Base-by-base conservation (phyloP, 2,888 invertebrate genomes). In the Sipha maydis region DNA sequence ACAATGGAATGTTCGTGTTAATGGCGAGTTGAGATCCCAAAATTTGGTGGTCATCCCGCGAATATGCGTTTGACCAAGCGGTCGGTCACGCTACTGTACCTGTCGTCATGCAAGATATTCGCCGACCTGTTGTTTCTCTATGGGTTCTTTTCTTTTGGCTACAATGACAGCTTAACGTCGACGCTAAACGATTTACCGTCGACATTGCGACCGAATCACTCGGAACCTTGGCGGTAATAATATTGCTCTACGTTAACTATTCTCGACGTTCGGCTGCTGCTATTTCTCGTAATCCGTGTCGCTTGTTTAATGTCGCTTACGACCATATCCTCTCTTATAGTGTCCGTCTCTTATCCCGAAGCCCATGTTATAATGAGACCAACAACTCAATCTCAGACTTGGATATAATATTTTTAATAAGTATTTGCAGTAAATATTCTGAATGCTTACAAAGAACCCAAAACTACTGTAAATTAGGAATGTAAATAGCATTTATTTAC, bases 121-220 rank as follows among this genome's bases (percentile, higher is more conserved):
- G 80, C 80, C 9, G 86, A 86, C 48, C 71, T 88, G 61, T 28
- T 89, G 77, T 95, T 94, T 91, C 91, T 95, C 89, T 93, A 93
- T 91, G 94, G 94, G 76, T 95, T 94, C 92, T 94, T 95, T 90
- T 94, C 94, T 78, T 90, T 94, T 89, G 93, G 93, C 91, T 93
- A 93, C 90, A 92, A 93, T 91, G 92, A 93, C 90, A 93, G 93
- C 89, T 92, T 92, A 90, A 90, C 93, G 85, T 92, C 94, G 0
- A 93, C 92, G 89, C 92, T 92, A 91, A 91, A 92, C 90, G 93
- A 94, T 91, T 91, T 94, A 67, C 94, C 95, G 9, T 92, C 93
- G 89, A 92, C 92, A 90, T 92, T 94, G 90, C 93, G 92, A 90
- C 92, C 92, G 90, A 91, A 93, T 91, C 92, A 90, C 89, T 69